Base-by-base conservation (phyloP, 2,797 vertebrate genomes). In the Spea hammondii region DNA sequence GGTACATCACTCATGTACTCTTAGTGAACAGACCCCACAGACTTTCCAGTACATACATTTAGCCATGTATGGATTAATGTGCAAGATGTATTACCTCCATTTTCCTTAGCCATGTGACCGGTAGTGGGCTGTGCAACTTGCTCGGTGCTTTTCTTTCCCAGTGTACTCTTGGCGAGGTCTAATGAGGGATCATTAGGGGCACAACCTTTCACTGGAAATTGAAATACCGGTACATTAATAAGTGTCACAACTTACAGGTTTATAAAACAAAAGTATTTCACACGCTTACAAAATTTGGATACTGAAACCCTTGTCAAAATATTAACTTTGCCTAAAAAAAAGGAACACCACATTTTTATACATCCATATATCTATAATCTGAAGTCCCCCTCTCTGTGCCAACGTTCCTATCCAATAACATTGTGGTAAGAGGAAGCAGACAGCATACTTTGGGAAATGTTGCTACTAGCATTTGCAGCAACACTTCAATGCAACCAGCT, bases 51-150 rank as follows among this genome's bases (percentile, higher is more conserved):
- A 32, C 32, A 32, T 32, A 32, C 32, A 32, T 32, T 32, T 32
- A 32, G 10, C 2, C 51, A 53, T 53, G 51, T 53, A 53, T 53
- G 10, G 51, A 53, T 65, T 44, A 65, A 12, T 64, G 44, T 17
- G 11, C 4, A 65, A 32, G 11, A 60, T 47, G 17, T 5, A 8
- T 88, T 90, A 93, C 92, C 92, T 92, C 89, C 91, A 92, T 92
- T 86, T 85, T 89, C 87, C 77, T 85, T 85, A 84, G 67, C 85
- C 77, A 83, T 75, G 1, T 82, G 86, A 53, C 51, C 70, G 4
- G 51, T 59, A 84, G 57, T 50, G 74, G 82, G 82, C 76, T 74
- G 81, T 62, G 79, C 84, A 11, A 80, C 84, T 60, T 84, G 79
- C 45, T 55, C 82, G 80, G 74, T 80, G 69, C 70, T 83, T 69